Conservation (phyloP, 2,797 vertebrate genomes). For the Malurus splendens region DNA sequence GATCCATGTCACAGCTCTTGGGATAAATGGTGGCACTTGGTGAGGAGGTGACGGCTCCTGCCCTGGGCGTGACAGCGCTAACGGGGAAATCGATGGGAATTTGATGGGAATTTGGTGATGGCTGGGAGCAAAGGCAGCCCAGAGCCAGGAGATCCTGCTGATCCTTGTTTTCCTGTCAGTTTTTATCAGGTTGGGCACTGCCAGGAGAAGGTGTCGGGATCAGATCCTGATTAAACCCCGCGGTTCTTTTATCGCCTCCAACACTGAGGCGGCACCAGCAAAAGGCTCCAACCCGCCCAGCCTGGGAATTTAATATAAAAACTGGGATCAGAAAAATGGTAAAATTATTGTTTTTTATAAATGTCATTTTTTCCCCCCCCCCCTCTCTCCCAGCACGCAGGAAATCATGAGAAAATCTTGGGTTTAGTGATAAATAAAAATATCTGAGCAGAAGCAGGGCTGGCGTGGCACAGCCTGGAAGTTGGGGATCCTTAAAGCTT, state of each 20-base stretch:
- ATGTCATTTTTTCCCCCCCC: neutral
- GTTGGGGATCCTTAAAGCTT: fast-evolving
- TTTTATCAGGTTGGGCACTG: neutral
- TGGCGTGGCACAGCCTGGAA: neutral
- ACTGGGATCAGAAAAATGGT: neutral
- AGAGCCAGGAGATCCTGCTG: neutral
- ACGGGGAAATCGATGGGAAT: neutral
- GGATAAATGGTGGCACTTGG: neutral
- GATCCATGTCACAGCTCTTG: neutral
- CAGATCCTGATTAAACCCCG: neutral
- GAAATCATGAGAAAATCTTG: neutral
- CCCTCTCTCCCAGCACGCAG: neutral
- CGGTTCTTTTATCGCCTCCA: neutral
- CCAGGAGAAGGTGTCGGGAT: neutral
- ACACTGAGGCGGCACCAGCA: fast-evolving
- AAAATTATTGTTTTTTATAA: neutral
- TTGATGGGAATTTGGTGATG: neutral
- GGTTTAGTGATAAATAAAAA: neutral
- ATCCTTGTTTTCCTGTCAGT: neutral
- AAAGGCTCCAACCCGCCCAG: neutral
- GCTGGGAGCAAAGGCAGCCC: neutral
- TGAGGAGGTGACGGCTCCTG: neutral
- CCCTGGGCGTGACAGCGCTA: neutral
- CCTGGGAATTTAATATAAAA: neutral
- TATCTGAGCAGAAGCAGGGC: fast-evolving